These are phyloP conservation scores for Andrena cerasifolii DNA, from an alignment of 1,140 invertebrate species.

Conservation along the genomic window DNA sequence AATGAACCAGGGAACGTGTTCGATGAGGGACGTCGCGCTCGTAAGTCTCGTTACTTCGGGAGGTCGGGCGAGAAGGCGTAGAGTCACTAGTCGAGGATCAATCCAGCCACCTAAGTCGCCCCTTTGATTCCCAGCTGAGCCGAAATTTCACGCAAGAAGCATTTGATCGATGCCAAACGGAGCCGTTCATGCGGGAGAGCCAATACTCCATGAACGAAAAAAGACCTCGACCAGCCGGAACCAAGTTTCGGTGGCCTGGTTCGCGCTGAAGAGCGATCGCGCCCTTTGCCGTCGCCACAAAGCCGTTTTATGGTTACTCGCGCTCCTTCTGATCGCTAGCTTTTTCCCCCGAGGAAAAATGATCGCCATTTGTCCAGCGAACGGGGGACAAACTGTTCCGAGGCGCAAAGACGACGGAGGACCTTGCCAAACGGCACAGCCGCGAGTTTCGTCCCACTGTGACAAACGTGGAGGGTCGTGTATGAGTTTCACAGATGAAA, in stretches of 20 bases:
- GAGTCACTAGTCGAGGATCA: too few species aligned
- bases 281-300: conserved; percentile 13
- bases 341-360: not conserved
- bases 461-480: too few species aligned
- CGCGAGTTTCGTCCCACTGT: too few species aligned
- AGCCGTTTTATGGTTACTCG: conserved; percentile 12
- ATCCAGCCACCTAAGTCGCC: not conserved
- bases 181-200: conserved; percentile 25
- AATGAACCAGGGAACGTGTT: too few species aligned
- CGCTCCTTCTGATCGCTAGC: conserved; percentile 1
- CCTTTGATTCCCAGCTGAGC: not conserved
- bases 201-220: conserved; percentile 49
- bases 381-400: not conserved
- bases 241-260: conserved; percentile 34
- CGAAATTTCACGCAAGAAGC: conserved; percentile 1
- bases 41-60: too few species aligned
- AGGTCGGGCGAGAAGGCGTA: too few species aligned
- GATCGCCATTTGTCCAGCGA: not conserved
- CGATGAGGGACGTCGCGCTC: too few species aligned
- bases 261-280: conserved; percentile 24
- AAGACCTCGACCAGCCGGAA: not conserved
- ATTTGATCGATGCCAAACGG: not conserved
- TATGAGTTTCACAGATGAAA: too few species aligned
- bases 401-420: not conserved
- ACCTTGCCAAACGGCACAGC: too few species aligned